Evolutionary conservation across 1,140 invertebrate species (phyloP).

Genomic region (Aphis craccivora): DNA sequence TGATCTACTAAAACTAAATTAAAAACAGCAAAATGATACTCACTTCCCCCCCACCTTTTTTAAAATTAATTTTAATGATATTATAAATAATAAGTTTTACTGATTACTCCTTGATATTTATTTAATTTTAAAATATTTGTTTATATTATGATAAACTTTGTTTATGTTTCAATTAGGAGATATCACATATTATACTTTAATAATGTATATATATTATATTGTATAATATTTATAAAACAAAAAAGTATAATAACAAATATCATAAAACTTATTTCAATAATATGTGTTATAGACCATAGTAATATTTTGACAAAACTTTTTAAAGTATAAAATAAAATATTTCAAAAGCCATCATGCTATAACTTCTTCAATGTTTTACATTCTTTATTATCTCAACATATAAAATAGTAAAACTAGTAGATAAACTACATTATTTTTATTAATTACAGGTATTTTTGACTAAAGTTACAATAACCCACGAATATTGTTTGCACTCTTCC

Average conservation of each 20-base stretch:
- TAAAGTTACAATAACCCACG: background rate
- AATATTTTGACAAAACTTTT: background rate
- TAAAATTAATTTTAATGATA: no score
- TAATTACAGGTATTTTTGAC: background rate
- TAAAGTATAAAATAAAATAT: background rate
- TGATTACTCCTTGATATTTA: background rate
- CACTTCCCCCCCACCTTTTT: no score
- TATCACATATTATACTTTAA: no score
- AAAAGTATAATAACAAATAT: background rate
- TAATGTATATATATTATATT: background rate
- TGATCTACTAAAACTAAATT: no score
- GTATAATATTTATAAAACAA: background rate
- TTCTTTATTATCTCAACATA: background rate
- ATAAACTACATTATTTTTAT: background rate
- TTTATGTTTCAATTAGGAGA: background rate
- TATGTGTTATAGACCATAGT: background rate
- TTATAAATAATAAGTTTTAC: no score
- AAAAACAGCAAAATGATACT: no score
- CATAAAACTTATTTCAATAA: background rate
- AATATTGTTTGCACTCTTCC: background rate
- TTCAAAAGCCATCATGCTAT: background rate
- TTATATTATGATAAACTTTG: background rate
- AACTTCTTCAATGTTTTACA: background rate
- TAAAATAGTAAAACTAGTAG: background rate
- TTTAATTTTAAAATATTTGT: background rate